These are phyloP conservation scores for Cichladusa arquata DNA, from an alignment of 2,113 vertebrate species.

Conservation along the genomic window DNA sequence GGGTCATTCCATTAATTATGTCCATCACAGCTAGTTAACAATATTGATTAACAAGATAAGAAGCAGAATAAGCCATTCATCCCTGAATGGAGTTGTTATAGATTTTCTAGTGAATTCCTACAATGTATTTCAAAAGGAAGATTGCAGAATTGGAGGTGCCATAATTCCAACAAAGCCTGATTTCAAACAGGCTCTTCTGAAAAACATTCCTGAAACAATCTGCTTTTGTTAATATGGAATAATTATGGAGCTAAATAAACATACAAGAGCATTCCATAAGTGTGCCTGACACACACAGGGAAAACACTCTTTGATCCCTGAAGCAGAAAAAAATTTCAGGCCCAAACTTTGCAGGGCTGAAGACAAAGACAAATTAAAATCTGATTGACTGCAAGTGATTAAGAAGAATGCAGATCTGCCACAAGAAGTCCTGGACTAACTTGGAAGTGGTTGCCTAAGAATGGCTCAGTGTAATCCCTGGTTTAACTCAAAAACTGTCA, in stretches of 20 bases:
- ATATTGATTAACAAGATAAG: constrained; percentile 53
- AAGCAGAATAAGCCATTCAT: constrained; percentile 16
- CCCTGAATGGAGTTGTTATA: not conserved
- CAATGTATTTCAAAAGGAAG: not conserved
- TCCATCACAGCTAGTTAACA: constrained; percentile 53
- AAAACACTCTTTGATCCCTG: constrained; percentile 34
- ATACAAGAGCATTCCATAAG: constrained; percentile 6
- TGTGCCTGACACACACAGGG: not conserved
- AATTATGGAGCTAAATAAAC: constrained; percentile 34
- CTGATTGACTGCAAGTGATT: constrained; percentile 59
- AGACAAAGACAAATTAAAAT: constrained; percentile 61
- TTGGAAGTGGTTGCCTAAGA: not conserved
- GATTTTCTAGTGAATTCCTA: not conserved
- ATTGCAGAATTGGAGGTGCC: not conserved
- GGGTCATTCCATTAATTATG: constrained; percentile 37
- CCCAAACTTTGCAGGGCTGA: constrained; percentile 19
- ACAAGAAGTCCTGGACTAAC: not conserved
- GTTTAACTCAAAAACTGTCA: not conserved
- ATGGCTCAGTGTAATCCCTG: not conserved
- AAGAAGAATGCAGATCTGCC: constrained; percentile 47
- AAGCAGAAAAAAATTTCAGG: constrained; percentile 15
- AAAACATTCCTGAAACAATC: constrained; percentile 32
- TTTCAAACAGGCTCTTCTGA: not conserved
- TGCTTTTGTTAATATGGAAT: constrained; percentile 37
- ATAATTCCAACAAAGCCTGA: not conserved